A percentile compares a stretch with the other conserved stretches of the same genome.
Conservation (phyloP, 2,113 vertebrate genomes). For the Stomatorhinus ivindoensis region DNA sequence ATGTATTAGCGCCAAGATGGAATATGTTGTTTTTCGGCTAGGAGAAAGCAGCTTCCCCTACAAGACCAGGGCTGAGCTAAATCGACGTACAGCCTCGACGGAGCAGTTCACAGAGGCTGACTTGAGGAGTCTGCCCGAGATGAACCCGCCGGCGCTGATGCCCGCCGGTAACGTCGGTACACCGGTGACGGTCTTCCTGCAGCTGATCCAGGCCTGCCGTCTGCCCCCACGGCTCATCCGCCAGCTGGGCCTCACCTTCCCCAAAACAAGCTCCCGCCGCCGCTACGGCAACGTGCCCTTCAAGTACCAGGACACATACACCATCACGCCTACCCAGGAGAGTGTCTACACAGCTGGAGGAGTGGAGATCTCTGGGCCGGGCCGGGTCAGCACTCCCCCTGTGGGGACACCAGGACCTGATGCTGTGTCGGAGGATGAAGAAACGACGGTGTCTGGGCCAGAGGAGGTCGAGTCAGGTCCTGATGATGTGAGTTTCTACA, state of each 20-base stretch:
- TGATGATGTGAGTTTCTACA: slow-evolving; percentile 69
- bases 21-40: slow-evolving; percentile 30
- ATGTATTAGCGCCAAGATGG: background rate
- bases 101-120: slow-evolving; percentile 62
- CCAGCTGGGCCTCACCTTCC: slow-evolving; percentile 80
- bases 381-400: slow-evolving; percentile 18
- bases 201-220: slow-evolving; percentile 84
- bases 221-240: slow-evolving; percentile 79
- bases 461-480: slow-evolving; percentile 55
- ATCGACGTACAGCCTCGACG: slow-evolving; percentile 37
- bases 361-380: slow-evolving; percentile 68
- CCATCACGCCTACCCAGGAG: slow-evolving; percentile 51
- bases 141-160: slow-evolving; percentile 87
- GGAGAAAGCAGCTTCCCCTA: slow-evolving; percentile 52
- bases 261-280: slow-evolving; percentile 70
- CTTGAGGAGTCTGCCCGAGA: slow-evolving; percentile 69
- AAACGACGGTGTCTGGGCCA: slow-evolving; percentile 17
- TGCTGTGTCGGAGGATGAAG: slow-evolving; percentile 22
- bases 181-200: slow-evolving; percentile 72
- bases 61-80: slow-evolving; percentile 62
- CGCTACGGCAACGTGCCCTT: slow-evolving; percentile 89
- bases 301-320: slow-evolving; percentile 59
- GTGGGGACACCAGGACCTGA: slow-evolving; percentile 24
- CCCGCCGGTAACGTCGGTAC: slow-evolving; percentile 87
- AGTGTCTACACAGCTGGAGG: slow-evolving; percentile 76